Conservation (phyloP, 2,113 vertebrate species). For the Acanthisitta chloris region DNA sequence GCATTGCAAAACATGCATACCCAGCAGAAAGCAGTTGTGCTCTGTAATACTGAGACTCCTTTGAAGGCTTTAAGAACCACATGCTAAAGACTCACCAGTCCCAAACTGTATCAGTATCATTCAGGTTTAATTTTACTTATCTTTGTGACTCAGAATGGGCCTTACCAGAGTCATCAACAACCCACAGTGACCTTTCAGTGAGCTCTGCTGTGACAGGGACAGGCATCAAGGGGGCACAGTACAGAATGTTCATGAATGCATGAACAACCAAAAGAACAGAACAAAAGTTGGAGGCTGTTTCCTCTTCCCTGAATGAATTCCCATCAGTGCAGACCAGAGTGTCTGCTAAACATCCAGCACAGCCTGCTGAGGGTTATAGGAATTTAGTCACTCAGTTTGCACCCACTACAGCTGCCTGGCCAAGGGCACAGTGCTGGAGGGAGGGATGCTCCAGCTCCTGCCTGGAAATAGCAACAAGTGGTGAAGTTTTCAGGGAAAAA, state of each 20-base stretch:
- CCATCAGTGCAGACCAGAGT: background rate
- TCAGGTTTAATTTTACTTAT: background rate
- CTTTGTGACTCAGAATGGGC: background rate
- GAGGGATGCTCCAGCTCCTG: background rate
- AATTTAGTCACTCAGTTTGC: background rate
- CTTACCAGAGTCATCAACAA: background rate
- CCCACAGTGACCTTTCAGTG: background rate
- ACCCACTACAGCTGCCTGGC: background rate
- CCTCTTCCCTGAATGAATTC: background rate
- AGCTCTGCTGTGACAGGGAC: background rate
- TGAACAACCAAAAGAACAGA: background rate
- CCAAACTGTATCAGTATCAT: background rate
- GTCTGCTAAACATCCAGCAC: background rate
- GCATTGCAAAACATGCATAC: background rate
- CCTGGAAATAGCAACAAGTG: background rate
- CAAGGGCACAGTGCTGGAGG: background rate
- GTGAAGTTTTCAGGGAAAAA: background rate
- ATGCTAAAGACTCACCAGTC: background rate
- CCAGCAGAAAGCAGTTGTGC: background rate
- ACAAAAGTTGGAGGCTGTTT: background rate
- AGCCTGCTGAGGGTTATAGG: background rate
- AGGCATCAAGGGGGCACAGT: background rate
- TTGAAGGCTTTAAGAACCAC: background rate
- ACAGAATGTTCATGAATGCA: rapidly evolving
- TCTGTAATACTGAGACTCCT: background rate